Evolutionary conservation across 2,888 invertebrate species (phyloP).

Genomic region (Leptodirus hochenwartii): DNA sequence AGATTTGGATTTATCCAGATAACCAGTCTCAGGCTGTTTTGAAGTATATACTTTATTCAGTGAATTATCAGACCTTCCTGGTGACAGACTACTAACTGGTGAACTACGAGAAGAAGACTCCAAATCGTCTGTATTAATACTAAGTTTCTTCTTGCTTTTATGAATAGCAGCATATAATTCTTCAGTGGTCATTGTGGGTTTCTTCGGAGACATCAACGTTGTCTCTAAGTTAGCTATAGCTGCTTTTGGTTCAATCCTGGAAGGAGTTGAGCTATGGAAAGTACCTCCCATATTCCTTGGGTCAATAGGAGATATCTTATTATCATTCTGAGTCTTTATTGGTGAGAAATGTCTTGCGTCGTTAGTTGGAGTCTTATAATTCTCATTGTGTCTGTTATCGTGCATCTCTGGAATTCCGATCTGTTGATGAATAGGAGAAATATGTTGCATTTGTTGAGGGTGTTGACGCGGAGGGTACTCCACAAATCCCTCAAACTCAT

Average conservation of each 20-base stretch:
- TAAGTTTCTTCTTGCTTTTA: slow-evolving; percentile 55
- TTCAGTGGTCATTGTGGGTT: slow-evolving; percentile 60
- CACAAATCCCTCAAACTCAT: slow-evolving; percentile 10
- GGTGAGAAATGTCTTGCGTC: slow-evolving; percentile 5
- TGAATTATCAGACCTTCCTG: slow-evolving; percentile 30
- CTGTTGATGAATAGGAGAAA: background rate
- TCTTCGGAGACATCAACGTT: slow-evolving; percentile 42
- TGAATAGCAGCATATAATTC: slow-evolving; percentile 61
- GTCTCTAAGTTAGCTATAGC: slow-evolving; percentile 31
- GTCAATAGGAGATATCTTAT: slow-evolving; percentile 49
- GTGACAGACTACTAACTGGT: slow-evolving; percentile 30
- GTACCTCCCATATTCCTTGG: slow-evolving; percentile 34
- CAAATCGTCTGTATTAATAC: slow-evolving; percentile 37
- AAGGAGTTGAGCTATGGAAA: slow-evolving; percentile 52
- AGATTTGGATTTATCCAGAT: slow-evolving; percentile 33
- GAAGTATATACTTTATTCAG: slow-evolving; percentile 10
- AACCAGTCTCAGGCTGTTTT: slow-evolving; percentile 38
- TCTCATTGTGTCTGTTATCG: background rate
- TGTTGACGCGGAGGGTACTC: slow-evolving; percentile 10
- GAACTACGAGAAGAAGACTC: slow-evolving; percentile 30
- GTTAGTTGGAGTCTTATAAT: background rate
- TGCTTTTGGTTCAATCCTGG: slow-evolving; percentile 28
- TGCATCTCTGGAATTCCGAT: too few species aligned
- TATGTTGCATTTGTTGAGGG: slow-evolving; percentile 5
- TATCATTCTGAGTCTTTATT: slow-evolving; percentile 14